phyloP scores from a whole-genome alignment of 37 sponge, comb jelly and placozoan genomes.

The Beroe ovata region DNA sequence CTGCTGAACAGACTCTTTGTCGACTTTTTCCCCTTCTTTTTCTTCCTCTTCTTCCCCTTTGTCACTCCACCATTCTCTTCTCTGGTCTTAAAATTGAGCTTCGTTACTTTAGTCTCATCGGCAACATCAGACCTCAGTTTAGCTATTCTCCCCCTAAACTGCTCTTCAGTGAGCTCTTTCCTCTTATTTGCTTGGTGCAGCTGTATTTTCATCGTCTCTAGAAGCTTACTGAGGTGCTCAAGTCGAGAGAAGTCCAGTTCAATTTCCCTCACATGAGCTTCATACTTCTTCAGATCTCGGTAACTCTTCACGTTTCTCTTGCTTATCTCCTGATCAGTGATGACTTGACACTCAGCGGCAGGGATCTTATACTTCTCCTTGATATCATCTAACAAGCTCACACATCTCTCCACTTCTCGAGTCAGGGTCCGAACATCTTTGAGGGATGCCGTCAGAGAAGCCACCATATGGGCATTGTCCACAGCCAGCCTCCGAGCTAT shows the following conservation, averaged over 20 bases:
- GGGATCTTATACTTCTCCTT: conserved; percentile 48
- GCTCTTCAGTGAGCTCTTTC: conserved; percentile 29
- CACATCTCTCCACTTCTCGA: background rate
- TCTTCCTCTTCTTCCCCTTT: conserved; percentile 52
- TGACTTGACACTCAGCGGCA: conserved; percentile 5
- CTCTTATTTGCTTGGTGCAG: conserved; percentile 25
- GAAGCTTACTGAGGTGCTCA: conserved; percentile 38
- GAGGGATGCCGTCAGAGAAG: conserved; percentile 40
- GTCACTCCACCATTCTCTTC: background rate
- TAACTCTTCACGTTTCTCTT: background rate
- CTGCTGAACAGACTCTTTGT: background rate
- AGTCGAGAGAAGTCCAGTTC: conserved; percentile 14
- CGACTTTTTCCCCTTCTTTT: conserved; percentile 13
- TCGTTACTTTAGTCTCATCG: background rate
- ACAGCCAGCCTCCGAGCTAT: conserved; percentile 12
- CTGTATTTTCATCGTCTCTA: conserved; percentile 40
- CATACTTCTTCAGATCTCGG: conserved; percentile 40
- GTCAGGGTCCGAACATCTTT: background rate
- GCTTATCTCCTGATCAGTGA: conserved; percentile 1
- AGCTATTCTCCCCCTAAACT: conserved; percentile 29
- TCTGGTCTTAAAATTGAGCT: background rate
- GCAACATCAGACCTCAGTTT: conserved; percentile 10
- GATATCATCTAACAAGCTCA: background rate
- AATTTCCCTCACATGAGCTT: conserved; percentile 41
- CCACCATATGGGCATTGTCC: conserved; percentile 22